Base-by-base conservation (phyloP, 2,797 vertebrate genomes). In the Hyperoplus lanceolatus region DNA sequence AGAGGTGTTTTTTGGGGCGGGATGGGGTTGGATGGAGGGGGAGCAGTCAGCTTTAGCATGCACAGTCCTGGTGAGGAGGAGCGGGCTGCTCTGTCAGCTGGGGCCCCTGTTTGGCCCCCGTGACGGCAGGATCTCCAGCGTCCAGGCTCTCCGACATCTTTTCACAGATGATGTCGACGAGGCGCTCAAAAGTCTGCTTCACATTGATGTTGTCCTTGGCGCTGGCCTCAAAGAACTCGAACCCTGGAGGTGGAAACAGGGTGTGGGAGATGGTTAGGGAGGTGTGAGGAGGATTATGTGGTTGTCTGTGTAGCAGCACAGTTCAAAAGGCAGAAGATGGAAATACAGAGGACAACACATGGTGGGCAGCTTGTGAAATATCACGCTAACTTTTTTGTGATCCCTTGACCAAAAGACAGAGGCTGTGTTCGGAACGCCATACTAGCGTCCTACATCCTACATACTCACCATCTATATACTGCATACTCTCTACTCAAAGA, bases 191-290 rank as follows among this genome's bases (percentile, higher is more conserved):
- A 75, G 98, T 99, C 92, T 99, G 98, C 95, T 99, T 99, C 72
- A 99, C 97, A 1, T 99, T 99, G 90, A 99, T 97, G 95, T 99
- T 99, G 96, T 99, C 98, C 92, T 99, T 99, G 82, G 98, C 98
- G 4, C 97, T 99, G 73, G 97, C 96, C 93, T 99, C 97, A 2
- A 99, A 99, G 87, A 96, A 99, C 91, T 99, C 97, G 5, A 99
- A 99, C 2, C 97, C 98, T 99, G 85, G 6, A 29, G 36, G 4
- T 29, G 36, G 55, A 59, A 71, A 77, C 4, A 39, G 11, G 6
- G 3, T 4, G 8, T 21, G 9, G 45, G 39, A 48, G 63, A 16
- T 1, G 36, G 50, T 76, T 49, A 55, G 53, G 7, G n/a, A 41
- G 56, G 21, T 43, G 42, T 3, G 8, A 57, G n/a, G 29, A 18